Conservation (phyloP, 1,140 invertebrate genomes). For the Leptopilina boulardi region DNA sequence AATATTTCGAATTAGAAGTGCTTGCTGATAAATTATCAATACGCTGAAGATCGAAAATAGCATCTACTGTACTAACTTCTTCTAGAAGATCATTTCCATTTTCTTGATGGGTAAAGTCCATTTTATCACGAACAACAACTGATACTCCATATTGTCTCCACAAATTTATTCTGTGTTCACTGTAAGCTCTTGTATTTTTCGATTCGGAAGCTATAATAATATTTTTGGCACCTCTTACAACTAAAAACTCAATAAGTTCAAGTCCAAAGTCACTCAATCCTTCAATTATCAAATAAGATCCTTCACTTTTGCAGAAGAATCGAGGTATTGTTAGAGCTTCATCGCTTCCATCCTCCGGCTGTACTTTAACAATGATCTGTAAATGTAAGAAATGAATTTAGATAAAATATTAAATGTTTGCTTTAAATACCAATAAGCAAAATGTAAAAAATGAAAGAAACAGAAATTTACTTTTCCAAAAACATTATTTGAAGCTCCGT, state of each 20-base stretch:
- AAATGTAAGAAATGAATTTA: constrained; percentile 13
- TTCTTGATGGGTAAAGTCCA: constrained; percentile 63
- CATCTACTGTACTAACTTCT: constrained; percentile 48
- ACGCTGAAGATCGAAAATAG: constrained; percentile 49
- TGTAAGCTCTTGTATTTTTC: constrained; percentile 81
- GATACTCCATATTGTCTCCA: constrained; percentile 47
- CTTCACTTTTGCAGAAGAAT: constrained; percentile 52
- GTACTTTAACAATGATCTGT: constrained; percentile 53
- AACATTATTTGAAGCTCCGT: constrained; percentile 42
- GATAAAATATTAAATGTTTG: not conserved
- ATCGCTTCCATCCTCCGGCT: constrained; percentile 32
- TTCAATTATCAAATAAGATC: constrained; percentile 79
- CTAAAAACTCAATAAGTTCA: constrained; percentile 91
- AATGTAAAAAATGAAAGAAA: constrained; percentile 29
- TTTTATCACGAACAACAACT: constrained; percentile 38
- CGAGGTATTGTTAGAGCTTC: constrained; percentile 34
- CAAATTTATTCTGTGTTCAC: constrained; percentile 39
- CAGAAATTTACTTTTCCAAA: constrained; percentile 34
- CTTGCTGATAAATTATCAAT: constrained; percentile 17
- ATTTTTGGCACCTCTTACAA: constrained; percentile 86
- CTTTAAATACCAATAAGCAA: too few species aligned
- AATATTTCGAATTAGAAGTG: constrained; percentile 13
- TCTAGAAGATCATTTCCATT: constrained; percentile 48
- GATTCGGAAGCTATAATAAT: constrained; percentile 87
- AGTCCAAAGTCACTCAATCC: constrained; percentile 94